Base-by-base conservation (phyloP, 2,888 invertebrate species). In the Papilio demoleus region DNA sequence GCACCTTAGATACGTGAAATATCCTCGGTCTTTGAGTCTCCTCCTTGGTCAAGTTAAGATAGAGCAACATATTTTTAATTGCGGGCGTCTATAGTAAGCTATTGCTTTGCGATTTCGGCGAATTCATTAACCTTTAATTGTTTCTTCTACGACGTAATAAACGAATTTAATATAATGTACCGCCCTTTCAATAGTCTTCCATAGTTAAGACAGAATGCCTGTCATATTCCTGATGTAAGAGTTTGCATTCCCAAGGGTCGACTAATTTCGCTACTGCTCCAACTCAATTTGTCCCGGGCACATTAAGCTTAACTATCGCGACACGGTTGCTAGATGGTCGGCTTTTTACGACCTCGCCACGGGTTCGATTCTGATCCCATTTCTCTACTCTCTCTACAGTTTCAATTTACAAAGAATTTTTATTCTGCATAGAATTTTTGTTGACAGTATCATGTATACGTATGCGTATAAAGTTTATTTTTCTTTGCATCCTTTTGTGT, bases 241-340 rank as follows among this genome's bases (percentile, higher is more conserved):
- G 71, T 70, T 72, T 70, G 70, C 72, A 67, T 63, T 83, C 90
- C 85, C 89, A 9, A 31, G 88, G 88, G 91, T 77, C 68, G 82
- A 79, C 89, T 92, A 92, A 92, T 92, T 90, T 84, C 84, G 85
- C 80, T 84, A 79, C 82, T 83, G 81, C 85, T 85, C 87, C 88
- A 90, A 92, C 92, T 90, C 92, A 91, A 92, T 92, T 91, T 91
- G 88, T 80, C 86, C 87, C 77, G 85, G 85, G 83, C 88, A 85
- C 92, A 92, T 92, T 92, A 92, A 88, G 85, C 84, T 85, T 87
- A 88, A 88, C 90, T 87, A 88, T 85, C 85, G 84, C 85, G 87
- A 86, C 87, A 89, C 86, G 85, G 87, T 85, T 85, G 86, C 86
- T 82, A 81, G 83, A 83, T 83, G 80, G 78, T 78, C 82, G 83